Base-by-base conservation (phyloP, 2,113 vertebrate species). In the Nothocercus julius region DNA sequence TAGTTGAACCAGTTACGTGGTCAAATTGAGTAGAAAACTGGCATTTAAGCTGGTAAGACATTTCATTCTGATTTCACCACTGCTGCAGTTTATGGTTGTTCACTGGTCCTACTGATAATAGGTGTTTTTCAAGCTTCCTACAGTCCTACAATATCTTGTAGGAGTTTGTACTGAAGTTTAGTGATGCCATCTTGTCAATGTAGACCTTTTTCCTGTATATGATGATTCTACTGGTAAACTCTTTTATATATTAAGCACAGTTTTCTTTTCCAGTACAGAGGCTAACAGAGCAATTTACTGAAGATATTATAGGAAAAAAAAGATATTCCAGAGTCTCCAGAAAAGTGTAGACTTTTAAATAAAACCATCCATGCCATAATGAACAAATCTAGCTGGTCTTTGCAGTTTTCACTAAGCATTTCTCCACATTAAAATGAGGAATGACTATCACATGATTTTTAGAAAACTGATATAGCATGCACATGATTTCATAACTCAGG, bases 151-250 rank as follows among this genome's bases (percentile, higher is more conserved):
- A 91, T 53, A 58, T 87, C 62, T 92, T 90, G 78, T 38, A 77
- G 45, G 82, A 96, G 88, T 62, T 24, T 75, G n/a, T 87, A 73
- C 25, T 87, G 72, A 78, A 73, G n/a, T 89, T 91, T 49, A 95
- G 61, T 79, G 73, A 58, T 67, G n/a, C 5, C 38, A 12, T 34
- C 76, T 89, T 92, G 91, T 53, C 62, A 90, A 42, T 87, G 25
- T 21, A 73, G 58, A 45, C 13, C 13, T 76, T 61, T 79, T 61
- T 80, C 51, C 36, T 32, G 25, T 70, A n/a, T 36, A 36, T 40
- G 19, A 4, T 68, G 34, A 81, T 81, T 82, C n/a, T 58, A 74
- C 34, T 51, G 58, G 24, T 75, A 85, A 93, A 89, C 79, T 59
- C 79, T 92, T 61, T 63, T 67, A 32, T 76, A 25, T 22, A 49